Percentiles rank a stretch among this genome's conserved stretches.
Evolutionary conservation across 2,113 vertebrate species (phyloP).

Genomic region (Oenanthe oenanthe): DNA sequence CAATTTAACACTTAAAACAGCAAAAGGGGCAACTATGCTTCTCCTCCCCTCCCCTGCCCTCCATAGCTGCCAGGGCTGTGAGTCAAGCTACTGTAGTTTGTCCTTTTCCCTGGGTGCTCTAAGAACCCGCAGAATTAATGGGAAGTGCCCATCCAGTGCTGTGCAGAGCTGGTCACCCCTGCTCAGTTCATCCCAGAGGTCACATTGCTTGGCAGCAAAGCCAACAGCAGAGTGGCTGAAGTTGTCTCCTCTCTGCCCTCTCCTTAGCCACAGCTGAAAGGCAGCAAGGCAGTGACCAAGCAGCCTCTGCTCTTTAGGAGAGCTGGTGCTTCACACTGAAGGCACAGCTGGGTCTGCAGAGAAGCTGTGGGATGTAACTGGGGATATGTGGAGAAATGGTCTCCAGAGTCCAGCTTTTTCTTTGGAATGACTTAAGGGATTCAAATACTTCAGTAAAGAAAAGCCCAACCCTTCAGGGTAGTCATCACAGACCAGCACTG

Average conservation of each 20-base stretch:
- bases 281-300: background rate
- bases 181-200: background rate
- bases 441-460: background rate
- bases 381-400: background rate
- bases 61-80: background rate
- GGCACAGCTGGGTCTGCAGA: background rate
- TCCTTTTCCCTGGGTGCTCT: background rate
- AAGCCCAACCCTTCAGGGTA: background rate
- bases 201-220: background rate
- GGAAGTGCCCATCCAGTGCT: background rate
- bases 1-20: background rate
- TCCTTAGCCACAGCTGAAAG: background rate
- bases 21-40: background rate
- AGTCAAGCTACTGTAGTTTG: background rate
- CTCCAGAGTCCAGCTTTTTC: background rate
- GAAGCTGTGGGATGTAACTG: background rate
- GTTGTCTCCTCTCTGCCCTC: background rate
- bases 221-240: background rate
- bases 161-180: background rate
- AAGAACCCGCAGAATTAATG: rapidly evolving
- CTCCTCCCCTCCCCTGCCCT: background rate
- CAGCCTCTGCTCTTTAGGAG: background rate
- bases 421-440: background rate
- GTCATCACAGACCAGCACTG: background rate
- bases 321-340: rapidly evolving